Evolutionary conservation across 1,140 invertebrate species (phyloP).

Genomic region (Phymastichus coffea): DNA sequence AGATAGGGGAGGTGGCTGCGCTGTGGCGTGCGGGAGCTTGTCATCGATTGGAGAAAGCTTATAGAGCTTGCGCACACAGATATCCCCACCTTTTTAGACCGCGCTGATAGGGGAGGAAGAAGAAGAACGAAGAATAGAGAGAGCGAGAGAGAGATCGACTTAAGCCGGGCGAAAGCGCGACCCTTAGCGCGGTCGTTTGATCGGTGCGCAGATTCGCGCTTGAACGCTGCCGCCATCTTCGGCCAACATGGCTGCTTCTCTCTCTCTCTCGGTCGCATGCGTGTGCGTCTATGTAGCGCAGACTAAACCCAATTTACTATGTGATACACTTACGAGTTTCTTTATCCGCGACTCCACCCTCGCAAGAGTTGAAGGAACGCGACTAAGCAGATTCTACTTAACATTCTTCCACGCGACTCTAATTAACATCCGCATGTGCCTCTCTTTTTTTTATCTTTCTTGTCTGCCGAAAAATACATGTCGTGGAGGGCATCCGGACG

Average conservation of each 20-base stretch:
- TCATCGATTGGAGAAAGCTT: too few species aligned
- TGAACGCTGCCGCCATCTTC: slow-evolving; percentile 50
- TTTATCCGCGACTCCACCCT: slow-evolving; percentile 13
- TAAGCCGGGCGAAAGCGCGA: slow-evolving; percentile 53
- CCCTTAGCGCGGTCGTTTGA: slow-evolving; percentile 56
- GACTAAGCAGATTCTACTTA: slow-evolving; percentile 6
- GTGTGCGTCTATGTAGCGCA: slow-evolving; percentile 27
- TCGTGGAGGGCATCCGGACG: slow-evolving; percentile 18
- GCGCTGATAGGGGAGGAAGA: neutral
- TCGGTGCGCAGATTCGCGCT: slow-evolving; percentile 53
- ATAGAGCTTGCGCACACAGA: neutral
- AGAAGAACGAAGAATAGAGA: neutral
- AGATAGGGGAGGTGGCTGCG: too few species aligned
- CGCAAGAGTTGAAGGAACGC: neutral
- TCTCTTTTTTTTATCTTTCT: too few species aligned
- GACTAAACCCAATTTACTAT: slow-evolving; percentile 56
- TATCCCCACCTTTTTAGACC: neutral
- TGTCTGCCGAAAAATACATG: neutral
- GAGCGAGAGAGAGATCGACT: slow-evolving; percentile 31
- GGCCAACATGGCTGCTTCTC: slow-evolving; percentile 37
- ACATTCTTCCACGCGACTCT: neutral
- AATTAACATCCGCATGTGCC: too few species aligned
- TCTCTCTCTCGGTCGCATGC: neutral
- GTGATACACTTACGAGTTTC: slow-evolving; percentile 55
- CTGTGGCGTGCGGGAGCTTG: too few species aligned